phyloP scores from a whole-genome alignment of 2,113 vertebrate genomes.

The Xiphophorus couchianus region DNA sequence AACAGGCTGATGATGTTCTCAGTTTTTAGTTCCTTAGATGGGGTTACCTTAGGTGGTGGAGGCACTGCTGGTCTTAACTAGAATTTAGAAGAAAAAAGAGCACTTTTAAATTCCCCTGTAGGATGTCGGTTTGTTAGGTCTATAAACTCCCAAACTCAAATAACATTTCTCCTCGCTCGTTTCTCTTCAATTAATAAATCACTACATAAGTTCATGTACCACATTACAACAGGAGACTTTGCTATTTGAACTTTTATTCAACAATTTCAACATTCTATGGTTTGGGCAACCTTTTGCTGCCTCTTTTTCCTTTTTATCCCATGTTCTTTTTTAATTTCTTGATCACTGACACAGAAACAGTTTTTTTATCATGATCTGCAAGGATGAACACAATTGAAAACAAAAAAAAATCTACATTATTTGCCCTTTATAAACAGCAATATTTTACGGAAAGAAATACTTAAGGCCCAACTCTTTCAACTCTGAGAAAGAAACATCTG shows the following conservation, averaged over 20 bases:
- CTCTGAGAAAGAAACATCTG: background rate
- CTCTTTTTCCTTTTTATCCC: no score
- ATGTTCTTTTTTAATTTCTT: no score
- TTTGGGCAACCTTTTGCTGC: no score
- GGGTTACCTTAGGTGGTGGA: constrained; percentile 96
- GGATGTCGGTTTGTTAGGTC: no score
- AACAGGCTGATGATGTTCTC: constrained; percentile 98
- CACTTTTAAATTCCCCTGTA: background rate
- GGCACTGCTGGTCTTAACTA: constrained; percentile 94
- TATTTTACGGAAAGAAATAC: background rate
- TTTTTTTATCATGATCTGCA: no score
- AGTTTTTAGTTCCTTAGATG: constrained; percentile 94
- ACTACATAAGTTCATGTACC: background rate
- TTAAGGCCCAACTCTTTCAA: background rate
- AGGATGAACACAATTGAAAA: no score
- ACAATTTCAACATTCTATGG: no score
- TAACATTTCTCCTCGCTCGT: background rate
- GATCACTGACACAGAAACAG: no score
- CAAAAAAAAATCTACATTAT: no score
- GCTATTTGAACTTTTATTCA: background rate
- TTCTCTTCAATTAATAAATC: background rate
- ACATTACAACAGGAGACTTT: background rate
- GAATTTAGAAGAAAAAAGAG: constrained; percentile 1
- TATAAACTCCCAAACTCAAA: no score
- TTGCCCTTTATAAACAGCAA: background rate